A percentile compares a stretch with the other conserved stretches of the same genome.
Conservation (phyloP, 2,888 invertebrate species). For the Chromoteleia sp. region DNA sequence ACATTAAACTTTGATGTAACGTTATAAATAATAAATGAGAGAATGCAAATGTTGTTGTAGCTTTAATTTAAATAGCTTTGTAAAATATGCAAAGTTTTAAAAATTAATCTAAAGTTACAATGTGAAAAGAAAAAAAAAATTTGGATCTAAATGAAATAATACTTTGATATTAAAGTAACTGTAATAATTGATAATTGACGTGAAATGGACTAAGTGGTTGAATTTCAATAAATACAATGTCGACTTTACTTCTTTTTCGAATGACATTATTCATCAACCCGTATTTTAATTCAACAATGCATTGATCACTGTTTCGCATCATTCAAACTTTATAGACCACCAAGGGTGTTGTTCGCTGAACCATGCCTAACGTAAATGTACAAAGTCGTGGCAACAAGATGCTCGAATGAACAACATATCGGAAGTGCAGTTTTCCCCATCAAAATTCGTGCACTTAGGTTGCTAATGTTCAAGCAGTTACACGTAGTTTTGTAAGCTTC, state of each 20-base stretch:
- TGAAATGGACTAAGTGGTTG: too few relatives aligned
- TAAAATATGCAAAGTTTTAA: not conserved
- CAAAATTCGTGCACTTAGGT: conserved; percentile 30
- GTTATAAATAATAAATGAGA: too few relatives aligned
- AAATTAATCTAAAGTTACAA: not conserved
- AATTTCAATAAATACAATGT: too few relatives aligned
- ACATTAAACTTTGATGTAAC: too few relatives aligned
- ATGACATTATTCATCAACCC: too few relatives aligned
- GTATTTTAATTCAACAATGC: conserved; percentile 1
- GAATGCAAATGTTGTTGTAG: too few relatives aligned
- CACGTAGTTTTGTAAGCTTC: conserved; percentile 44
- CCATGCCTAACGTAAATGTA: conserved; percentile 17
- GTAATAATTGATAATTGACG: too few relatives aligned
- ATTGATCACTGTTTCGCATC: conserved; percentile 15
- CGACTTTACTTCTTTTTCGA: too few relatives aligned
- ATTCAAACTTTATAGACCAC: conserved; percentile 23
- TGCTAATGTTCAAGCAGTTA: conserved; percentile 34
- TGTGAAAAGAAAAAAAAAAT: too few relatives aligned
- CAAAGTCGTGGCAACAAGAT: conserved; percentile 18
- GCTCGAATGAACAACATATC: conserved; percentile 28
- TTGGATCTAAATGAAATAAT: too few relatives aligned
- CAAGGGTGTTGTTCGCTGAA: conserved; percentile 10
- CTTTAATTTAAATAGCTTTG: not conserved
- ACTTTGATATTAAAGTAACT: too few relatives aligned
- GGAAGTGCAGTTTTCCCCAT: conserved; percentile 30